Percentiles rank a stretch among this genome's conserved stretches.
These are phyloP conservation scores for Dolichotis patagonum DNA, from an alignment of 2,113 vertebrate genomes.

Conservation along the genomic window DNA sequence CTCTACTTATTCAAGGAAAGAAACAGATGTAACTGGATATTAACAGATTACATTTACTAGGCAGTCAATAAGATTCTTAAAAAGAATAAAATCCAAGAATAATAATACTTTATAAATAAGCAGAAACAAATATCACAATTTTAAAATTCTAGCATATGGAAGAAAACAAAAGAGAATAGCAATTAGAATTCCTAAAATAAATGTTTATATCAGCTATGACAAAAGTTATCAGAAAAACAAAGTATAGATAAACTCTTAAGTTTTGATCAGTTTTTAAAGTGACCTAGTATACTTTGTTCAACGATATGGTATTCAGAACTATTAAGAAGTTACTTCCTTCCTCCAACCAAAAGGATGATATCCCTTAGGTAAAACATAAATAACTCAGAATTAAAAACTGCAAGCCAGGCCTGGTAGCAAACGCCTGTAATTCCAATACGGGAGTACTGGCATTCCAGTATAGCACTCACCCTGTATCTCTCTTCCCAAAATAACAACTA, in stretches of 20 bases:
- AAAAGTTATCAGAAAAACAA: constrained; percentile 28
- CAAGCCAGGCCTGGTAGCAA: background rate
- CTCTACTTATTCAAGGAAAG: background rate
- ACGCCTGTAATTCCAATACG: background rate
- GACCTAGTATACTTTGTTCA: background rate
- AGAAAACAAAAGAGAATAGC: background rate
- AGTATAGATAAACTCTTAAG: background rate
- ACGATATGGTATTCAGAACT: background rate
- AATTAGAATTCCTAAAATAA: constrained; percentile 26
- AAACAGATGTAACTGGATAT: background rate
- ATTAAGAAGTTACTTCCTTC: constrained; percentile 20
- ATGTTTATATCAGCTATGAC: background rate
- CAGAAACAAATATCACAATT: background rate
- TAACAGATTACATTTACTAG: background rate
- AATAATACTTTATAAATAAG: constrained; percentile 2
- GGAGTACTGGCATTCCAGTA: too few species aligned
- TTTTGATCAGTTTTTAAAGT: constrained; percentile 61
- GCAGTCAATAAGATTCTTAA: background rate
- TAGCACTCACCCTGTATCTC: background rate
- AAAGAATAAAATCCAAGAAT: constrained; percentile 7
- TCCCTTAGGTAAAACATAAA: background rate
- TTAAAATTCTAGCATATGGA: background rate
- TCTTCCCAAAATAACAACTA: background rate
- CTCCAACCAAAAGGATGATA: background rate
- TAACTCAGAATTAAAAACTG: constrained; percentile 1